A percentile compares a stretch with the other conserved stretches of the same genome.
Conservation (phyloP, 2,888 invertebrate genomes). For the Crossocerus cetratus region DNA sequence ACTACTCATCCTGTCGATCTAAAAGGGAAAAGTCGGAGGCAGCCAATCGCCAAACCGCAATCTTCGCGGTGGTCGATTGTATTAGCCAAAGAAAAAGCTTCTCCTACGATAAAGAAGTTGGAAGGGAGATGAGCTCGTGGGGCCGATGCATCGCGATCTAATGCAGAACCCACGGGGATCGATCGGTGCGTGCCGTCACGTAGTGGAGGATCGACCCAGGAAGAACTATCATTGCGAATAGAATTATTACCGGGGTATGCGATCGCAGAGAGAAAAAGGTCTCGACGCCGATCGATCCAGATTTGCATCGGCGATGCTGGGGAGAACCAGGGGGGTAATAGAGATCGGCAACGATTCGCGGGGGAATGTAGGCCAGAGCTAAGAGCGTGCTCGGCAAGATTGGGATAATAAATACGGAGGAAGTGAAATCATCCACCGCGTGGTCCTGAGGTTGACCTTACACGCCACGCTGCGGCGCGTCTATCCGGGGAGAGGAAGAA, state of each 20-base stretch:
- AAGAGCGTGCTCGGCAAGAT: slow-evolving; percentile 39
- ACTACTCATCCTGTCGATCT: too few relatives aligned
- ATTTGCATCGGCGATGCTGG: slow-evolving; percentile 36
- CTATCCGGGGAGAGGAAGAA: slow-evolving; percentile 42
- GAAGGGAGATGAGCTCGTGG: not conserved
- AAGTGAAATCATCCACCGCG: slow-evolving; percentile 61
- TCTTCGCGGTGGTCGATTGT: slow-evolving; percentile 5
- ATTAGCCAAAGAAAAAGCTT: slow-evolving; percentile 8
- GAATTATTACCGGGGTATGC: slow-evolving; percentile 24
- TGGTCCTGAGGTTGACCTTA: slow-evolving; percentile 54
- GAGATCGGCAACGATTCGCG: slow-evolving; percentile 46
- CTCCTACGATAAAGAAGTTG: slow-evolving; percentile 2
- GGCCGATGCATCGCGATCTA: too few relatives aligned
- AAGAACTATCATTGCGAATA: slow-evolving; percentile 9
- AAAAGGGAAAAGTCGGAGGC: slow-evolving; percentile 13
- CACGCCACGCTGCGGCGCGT: slow-evolving; percentile 7
- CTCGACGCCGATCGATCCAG: slow-evolving; percentile 13
- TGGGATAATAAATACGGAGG: slow-evolving; percentile 62
- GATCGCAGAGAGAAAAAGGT: not conserved
- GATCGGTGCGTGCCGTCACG: slow-evolving; percentile 27
- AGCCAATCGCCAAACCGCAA: slow-evolving; percentile 14
- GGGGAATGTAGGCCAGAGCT: slow-evolving; percentile 51
- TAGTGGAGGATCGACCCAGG: slow-evolving; percentile 7
- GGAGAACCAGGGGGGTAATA: slow-evolving; percentile 42
- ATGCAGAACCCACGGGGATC: too few relatives aligned